Percentiles rank a stretch among this genome's conserved stretches.
Conservation (phyloP, 23 tunicate genomes). For the Phallusia fumigata region DNA sequence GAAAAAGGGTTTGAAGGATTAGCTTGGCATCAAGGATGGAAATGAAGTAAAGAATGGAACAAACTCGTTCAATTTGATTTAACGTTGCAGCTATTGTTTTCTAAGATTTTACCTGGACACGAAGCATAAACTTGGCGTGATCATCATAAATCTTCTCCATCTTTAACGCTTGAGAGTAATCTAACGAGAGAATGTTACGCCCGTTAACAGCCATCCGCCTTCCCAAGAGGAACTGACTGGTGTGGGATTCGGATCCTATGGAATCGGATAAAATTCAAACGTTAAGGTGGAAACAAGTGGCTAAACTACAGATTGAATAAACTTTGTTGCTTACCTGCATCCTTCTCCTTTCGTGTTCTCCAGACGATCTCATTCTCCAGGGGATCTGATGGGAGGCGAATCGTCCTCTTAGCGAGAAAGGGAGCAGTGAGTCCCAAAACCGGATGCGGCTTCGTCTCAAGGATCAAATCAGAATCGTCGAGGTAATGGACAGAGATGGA, state of each 20-base stretch:
- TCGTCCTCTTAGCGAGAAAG: slow-evolving; percentile 80
- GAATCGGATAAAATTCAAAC: not conserved
- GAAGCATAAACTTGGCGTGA: slow-evolving; percentile 84
- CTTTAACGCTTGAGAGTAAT: slow-evolving; percentile 69
- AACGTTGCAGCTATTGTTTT: not conserved
- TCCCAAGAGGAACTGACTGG: slow-evolving; percentile 45
- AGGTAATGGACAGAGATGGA: slow-evolving; percentile 80
- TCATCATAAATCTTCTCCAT: slow-evolving; percentile 92
- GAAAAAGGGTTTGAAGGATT: too few species aligned
- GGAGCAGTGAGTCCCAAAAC: slow-evolving; percentile 81
- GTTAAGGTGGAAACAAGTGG: too few species aligned
- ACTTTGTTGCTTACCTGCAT: slow-evolving; percentile 29
- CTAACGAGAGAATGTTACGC: slow-evolving; percentile 82
- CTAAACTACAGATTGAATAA: too few species aligned
- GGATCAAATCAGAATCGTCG: slow-evolving; percentile 66
- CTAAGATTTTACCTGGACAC: slow-evolving; percentile 43
- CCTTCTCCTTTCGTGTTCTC: slow-evolving; percentile 80
- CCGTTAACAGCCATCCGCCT: slow-evolving; percentile 90
- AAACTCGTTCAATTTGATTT: too few species aligned
- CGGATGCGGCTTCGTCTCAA: slow-evolving; percentile 93
- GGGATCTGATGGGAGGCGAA: slow-evolving; percentile 79
- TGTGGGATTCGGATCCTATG: slow-evolving; percentile 16
- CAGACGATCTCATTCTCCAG: slow-evolving; percentile 88
- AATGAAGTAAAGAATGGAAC: not conserved
- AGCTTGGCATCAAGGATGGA: too few species aligned